phyloP scores from a whole-genome alignment of 2,888 invertebrate species.

The Fragum fragum region DNA sequence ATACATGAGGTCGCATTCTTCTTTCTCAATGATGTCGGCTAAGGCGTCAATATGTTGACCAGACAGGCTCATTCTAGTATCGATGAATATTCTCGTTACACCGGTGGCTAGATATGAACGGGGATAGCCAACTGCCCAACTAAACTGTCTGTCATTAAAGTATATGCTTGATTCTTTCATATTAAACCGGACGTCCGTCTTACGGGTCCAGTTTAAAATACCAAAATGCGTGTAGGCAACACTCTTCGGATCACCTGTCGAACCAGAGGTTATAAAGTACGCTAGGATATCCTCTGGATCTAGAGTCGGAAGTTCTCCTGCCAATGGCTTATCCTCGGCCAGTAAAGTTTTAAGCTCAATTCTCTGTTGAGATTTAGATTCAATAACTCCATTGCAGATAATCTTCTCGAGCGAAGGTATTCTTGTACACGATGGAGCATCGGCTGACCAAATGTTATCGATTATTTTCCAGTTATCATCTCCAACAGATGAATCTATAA shows the following conservation, averaged over 20 bases:
- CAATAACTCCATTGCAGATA: slow-evolving; percentile 36
- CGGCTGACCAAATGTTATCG: slow-evolving; percentile 44
- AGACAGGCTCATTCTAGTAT: slow-evolving; percentile 42
- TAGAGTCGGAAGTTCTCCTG: slow-evolving; percentile 33
- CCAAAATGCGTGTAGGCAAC: slow-evolving; percentile 54
- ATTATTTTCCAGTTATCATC: slow-evolving; percentile 58
- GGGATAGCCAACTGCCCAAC: slow-evolving; percentile 59
- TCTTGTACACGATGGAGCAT: not conserved
- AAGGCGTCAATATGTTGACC: slow-evolving; percentile 46
- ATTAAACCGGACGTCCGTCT: not conserved
- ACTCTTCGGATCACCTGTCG: slow-evolving; percentile 57
- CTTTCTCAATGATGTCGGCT: slow-evolving; percentile 48
- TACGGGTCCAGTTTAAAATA: slow-evolving; percentile 45
- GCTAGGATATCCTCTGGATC: slow-evolving; percentile 58
- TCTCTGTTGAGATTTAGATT: not conserved
- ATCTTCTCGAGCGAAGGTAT: slow-evolving; percentile 38
- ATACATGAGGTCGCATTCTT: slow-evolving; percentile 55
- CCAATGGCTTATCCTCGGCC: not conserved
- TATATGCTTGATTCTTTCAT: slow-evolving; percentile 33
- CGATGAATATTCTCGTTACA: slow-evolving; percentile 50
- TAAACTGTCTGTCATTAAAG: slow-evolving; percentile 58
- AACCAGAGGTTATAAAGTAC: slow-evolving; percentile 55
- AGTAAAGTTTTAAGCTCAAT: slow-evolving; percentile 12
- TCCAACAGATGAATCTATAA: slow-evolving; percentile 35
- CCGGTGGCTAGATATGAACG: slow-evolving; percentile 51